Base-by-base conservation (phyloP, 2,113 vertebrate genomes). In the Anolis carolinensis region DNA sequence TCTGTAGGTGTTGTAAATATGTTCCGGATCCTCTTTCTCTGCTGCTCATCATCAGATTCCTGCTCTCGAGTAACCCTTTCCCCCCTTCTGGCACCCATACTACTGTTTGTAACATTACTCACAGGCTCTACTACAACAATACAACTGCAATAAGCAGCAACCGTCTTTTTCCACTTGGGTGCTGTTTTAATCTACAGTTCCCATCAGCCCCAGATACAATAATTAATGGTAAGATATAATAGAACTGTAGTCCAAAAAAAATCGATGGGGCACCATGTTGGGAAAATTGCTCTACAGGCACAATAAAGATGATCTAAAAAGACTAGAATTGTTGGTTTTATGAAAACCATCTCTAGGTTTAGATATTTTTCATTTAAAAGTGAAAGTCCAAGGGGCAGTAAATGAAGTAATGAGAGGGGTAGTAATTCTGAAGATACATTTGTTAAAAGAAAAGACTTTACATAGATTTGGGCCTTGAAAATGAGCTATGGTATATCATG, bases 321-420 rank as follows among this genome's bases (percentile, higher is more conserved):
- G 55, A 70, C 25, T 75, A 25, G 73, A 87, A 84, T 68, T 91
- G 20, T 11, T 55, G 25, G 4, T 85, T 25, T 83, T 1, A 7
- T 5, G 39, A 72, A 85, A 88, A 20, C 16, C 21, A 8, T 18
- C 25, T 44, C 2, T 10, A 82, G 39, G 23, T 63, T 84, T 78
- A 87, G 63, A 87, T 25, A 25, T 63, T 81, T 34, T 65, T 88
- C 89, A 89, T 79, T 86, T 14, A 0, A 1, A 89, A 83, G 73
- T 32, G 84, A 59, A 87, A 55, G 30, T 71, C 75, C 85, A 81
- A 16, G 23, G 32, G 74, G 3, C 21, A 73, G 83, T 87, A 90
- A 82, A 48, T 79, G 70, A 44, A 44, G 5, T 83, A 89, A 77
- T 48, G 70, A 85, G 86, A 83, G 13, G 20, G 70, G 1, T 48